These are phyloP conservation scores for Hydrotaea diabolus DNA, from an alignment of 2,888 invertebrate species.

Conservation along the genomic window DNA sequence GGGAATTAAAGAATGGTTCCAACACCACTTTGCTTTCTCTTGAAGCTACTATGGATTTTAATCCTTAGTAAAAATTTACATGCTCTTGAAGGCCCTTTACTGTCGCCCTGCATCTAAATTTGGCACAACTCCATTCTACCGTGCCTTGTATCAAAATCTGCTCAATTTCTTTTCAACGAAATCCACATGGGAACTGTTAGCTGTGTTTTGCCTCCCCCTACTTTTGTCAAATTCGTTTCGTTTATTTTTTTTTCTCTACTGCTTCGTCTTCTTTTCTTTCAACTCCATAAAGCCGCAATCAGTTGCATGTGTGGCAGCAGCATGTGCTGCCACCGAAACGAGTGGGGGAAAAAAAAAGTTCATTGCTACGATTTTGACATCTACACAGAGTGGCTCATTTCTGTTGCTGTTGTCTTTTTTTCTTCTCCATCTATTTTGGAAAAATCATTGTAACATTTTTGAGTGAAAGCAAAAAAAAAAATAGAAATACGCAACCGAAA, in stretches of 20 bases:
- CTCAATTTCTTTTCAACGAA: not conserved
- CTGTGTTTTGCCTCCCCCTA: constrained; percentile 18
- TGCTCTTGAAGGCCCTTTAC: too few relatives aligned
- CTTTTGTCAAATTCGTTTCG: not conserved
- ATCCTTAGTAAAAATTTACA: too few relatives aligned
- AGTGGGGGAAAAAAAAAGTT: constrained; percentile 41
- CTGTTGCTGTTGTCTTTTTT: not conserved
- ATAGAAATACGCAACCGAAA: not conserved
- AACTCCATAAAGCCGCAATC: constrained; percentile 59
- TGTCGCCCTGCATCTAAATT: too few relatives aligned
- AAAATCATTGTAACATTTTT: constrained; percentile 49
- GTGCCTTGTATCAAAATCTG: not conserved
- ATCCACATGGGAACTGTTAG: constrained; percentile 41
- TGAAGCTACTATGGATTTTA: too few relatives aligned
- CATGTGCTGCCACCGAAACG: constrained; percentile 52
- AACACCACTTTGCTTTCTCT: too few relatives aligned
- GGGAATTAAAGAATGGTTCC: too few relatives aligned
- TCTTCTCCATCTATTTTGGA: constrained; percentile 3
- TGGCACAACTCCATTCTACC: not conserved
- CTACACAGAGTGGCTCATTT: constrained; percentile 32
- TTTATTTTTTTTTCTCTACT: not conserved
- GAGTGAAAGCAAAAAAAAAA: too few relatives aligned
- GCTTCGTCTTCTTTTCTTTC: not conserved
- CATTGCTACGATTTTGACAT: constrained; percentile 62
- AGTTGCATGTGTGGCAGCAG: constrained; percentile 47